phyloP scores from a whole-genome alignment of 1,140 invertebrate genomes.

The Capitella teleta region DNA sequence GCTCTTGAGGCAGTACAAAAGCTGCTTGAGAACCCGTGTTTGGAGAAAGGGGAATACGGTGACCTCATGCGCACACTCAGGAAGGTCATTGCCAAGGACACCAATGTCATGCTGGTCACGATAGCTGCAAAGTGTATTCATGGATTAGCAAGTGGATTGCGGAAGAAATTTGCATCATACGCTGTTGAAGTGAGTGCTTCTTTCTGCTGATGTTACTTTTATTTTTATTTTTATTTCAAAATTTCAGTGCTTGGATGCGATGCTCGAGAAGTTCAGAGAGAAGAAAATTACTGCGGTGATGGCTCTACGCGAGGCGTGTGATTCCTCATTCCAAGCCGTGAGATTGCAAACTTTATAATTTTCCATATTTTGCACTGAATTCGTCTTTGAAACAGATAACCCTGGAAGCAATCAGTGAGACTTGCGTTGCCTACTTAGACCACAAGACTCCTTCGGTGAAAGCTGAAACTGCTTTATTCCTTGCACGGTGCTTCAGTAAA shows the following conservation, averaged over 20 bases:
- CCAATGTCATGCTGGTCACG: slow-evolving; percentile 86
- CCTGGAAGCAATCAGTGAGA: slow-evolving; percentile 78
- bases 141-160: slow-evolving; percentile 70
- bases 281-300: slow-evolving; percentile 85
- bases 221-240: neutral
- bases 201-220: neutral
- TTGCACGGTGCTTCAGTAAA: slow-evolving; percentile 68
- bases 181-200: slow-evolving; percentile 43
- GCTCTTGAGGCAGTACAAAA: slow-evolving; percentile 62
- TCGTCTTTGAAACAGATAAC: slow-evolving; percentile 52
- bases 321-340: slow-evolving; percentile 72
- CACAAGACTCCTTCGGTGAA: slow-evolving; percentile 95
- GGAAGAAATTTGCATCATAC: slow-evolving; percentile 77
- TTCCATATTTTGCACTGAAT: neutral
- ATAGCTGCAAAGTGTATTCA: slow-evolving; percentile 74
- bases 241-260: slow-evolving; percentile 56
- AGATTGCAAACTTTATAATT: no score
- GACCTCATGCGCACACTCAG: slow-evolving; percentile 75
- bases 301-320: slow-evolving; percentile 77
- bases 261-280: slow-evolving; percentile 95
- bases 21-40: slow-evolving; percentile 65
- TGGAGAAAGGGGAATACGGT: slow-evolving; percentile 86
- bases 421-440: slow-evolving; percentile 66
- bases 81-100: slow-evolving; percentile 80
- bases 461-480: slow-evolving; percentile 78